Conservation (phyloP, 2,113 vertebrate species). For the Steatornis caripensis region DNA sequence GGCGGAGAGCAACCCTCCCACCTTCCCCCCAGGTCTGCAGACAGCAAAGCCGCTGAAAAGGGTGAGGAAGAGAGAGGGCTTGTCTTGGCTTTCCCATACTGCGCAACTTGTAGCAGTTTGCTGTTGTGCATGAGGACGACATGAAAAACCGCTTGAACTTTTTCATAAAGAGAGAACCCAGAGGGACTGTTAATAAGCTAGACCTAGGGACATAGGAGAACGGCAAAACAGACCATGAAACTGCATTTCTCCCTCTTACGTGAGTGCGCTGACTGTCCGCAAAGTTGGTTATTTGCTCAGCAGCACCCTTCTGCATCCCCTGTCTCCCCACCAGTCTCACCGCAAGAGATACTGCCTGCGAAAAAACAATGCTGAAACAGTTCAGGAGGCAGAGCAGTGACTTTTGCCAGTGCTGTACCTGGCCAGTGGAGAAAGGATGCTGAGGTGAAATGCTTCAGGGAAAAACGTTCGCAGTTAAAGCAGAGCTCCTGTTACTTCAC, state of each 20-base stretch:
- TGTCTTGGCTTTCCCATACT: neutral
- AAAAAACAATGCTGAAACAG: neutral
- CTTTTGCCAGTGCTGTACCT: neutral
- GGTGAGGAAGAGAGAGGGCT: neutral
- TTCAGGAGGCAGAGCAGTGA: neutral
- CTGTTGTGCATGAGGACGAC: neutral
- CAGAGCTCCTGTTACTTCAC: neutral
- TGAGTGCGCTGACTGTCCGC: neutral
- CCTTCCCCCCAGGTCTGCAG: neutral
- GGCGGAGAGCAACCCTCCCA: neutral
- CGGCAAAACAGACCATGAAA: neutral
- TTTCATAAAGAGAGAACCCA: neutral
- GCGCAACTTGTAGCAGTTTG: neutral
- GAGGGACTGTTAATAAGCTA: neutral
- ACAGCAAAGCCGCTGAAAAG: neutral
- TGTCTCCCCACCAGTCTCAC: neutral
- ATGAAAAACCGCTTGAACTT: neutral
- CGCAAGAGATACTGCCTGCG: neutral
- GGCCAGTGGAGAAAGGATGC: neutral
- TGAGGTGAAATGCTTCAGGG: neutral
- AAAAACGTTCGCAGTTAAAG: neutral
- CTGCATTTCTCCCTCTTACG: neutral
- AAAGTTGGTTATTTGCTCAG: neutral
- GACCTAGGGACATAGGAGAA: neutral
- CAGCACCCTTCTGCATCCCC: neutral